Evolutionary conservation across 2,888 invertebrate genomes (phyloP).

Genomic region (Macrophya annulata): DNA sequence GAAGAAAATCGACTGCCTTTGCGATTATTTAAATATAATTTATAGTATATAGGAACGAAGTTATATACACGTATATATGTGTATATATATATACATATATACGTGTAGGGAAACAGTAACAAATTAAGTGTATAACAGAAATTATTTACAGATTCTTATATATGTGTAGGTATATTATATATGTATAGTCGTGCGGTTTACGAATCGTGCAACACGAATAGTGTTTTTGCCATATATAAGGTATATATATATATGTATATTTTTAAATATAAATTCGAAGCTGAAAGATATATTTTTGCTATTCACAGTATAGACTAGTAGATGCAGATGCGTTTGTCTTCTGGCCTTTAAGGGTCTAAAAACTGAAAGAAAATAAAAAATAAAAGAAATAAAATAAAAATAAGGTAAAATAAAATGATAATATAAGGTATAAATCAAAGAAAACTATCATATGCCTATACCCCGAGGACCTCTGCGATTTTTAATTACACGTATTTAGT

Average conservation of each 20-base stretch:
- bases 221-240: background rate
- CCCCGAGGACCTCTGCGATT: background rate
- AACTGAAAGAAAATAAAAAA: slow-evolving; percentile 10
- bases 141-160: background rate
- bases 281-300: background rate
- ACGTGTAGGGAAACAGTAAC: background rate
- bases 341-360: background rate
- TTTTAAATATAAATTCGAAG: background rate
- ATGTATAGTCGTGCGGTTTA: slow-evolving; percentile 11
- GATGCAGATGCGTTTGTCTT: background rate
- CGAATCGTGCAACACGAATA: slow-evolving; percentile 31
- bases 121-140: slow-evolving; percentile 24
- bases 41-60: background rate
- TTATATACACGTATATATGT: background rate
- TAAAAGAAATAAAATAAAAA: background rate
- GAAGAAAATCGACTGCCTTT: background rate
- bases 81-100: background rate
- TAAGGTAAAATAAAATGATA: background rate
- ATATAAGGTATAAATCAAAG: background rate
- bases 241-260: background rate
- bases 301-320: background rate
- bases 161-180: background rate
- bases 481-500: background rate
- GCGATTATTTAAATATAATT: background rate
- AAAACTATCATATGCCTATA: slow-evolving; percentile 8